Conservation (phyloP, 1,140 invertebrate genomes). For the Pygmarrhopalites habei region DNA sequence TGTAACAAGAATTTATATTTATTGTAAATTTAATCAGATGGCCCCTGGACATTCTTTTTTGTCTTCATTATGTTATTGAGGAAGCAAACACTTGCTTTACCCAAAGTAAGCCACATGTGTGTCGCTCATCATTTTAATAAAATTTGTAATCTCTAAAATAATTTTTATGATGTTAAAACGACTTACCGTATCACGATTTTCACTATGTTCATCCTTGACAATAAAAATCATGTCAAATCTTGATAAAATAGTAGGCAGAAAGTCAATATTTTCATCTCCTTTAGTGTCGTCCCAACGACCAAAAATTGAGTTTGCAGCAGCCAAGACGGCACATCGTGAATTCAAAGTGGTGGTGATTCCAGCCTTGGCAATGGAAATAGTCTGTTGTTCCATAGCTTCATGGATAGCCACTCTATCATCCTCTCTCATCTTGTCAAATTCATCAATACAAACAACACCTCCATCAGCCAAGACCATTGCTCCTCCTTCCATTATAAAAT, state of each 20-base stretch:
- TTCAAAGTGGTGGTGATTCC: slow-evolving; percentile 98
- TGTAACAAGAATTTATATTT: no score
- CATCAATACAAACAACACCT: slow-evolving; percentile 98
- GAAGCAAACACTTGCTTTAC: slow-evolving; percentile 2
- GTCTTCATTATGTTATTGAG: slow-evolving; percentile 16
- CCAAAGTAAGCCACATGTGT: slow-evolving; percentile 14
- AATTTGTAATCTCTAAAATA: neutral
- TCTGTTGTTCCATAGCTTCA: slow-evolving; percentile 99
- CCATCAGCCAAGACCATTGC: slow-evolving; percentile 99
- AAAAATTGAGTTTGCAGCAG: slow-evolving; percentile 97
- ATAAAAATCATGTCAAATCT: slow-evolving; percentile 99
- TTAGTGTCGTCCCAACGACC: slow-evolving; percentile 98
- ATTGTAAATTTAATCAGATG: slow-evolving; percentile 29
- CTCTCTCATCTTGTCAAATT: slow-evolving; percentile 99
- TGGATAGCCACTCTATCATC: slow-evolving; percentile 99
- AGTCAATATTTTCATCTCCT: slow-evolving; percentile 98
- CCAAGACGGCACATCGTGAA: slow-evolving; percentile 94
- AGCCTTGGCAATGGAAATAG: slow-evolving; percentile 99
- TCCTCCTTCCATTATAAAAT: slow-evolving; percentile 98
- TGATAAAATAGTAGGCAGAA: slow-evolving; percentile 99
- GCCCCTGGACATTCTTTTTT: slow-evolving; percentile 37
- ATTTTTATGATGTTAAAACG: neutral
- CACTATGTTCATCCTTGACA: slow-evolving; percentile 94
- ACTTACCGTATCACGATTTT: slow-evolving; percentile 71
- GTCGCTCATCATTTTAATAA: slow-evolving; percentile 35